Percentiles rank a stretch among this genome's conserved stretches.
Evolutionary conservation across 2,113 vertebrate genomes (phyloP).

Genomic region (Cryptotis parvus): DNA sequence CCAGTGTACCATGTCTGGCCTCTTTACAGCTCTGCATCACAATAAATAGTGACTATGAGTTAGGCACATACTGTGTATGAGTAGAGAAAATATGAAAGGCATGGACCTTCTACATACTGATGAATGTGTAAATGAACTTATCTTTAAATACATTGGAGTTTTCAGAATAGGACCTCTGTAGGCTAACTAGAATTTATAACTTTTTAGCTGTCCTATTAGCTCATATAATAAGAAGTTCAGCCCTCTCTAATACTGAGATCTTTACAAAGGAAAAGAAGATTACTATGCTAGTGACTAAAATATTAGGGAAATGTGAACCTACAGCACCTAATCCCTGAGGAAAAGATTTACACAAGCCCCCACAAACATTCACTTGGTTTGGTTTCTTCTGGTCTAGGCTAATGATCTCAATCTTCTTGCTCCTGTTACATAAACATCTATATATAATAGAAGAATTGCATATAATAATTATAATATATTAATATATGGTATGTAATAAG

Average conservation of each 20-base stretch:
- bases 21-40: no score
- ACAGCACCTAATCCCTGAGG: no score
- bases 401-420: neutral
- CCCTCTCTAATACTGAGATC: neutral
- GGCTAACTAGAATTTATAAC: conserved; percentile 22
- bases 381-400: neutral
- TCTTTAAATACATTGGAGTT: conserved; percentile 5
- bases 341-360: neutral
- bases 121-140: conserved; percentile 15
- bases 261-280: neutral
- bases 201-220: no score
- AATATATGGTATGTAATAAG: no score
- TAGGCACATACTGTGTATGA: neutral
- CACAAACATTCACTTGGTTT: neutral
- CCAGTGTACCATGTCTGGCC: no score
- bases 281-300: conserved; percentile 1
- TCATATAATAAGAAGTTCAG: conserved; percentile 33
- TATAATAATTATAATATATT: no score
- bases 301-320: neutral
- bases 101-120: neutral
- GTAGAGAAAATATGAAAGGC: neutral
- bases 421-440: neutral
- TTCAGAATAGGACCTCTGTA: conserved; percentile 6
- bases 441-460: no score
- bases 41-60: no score